Conservation (phyloP, 2,888 invertebrate species). For the Tubulanus polymorphus region DNA sequence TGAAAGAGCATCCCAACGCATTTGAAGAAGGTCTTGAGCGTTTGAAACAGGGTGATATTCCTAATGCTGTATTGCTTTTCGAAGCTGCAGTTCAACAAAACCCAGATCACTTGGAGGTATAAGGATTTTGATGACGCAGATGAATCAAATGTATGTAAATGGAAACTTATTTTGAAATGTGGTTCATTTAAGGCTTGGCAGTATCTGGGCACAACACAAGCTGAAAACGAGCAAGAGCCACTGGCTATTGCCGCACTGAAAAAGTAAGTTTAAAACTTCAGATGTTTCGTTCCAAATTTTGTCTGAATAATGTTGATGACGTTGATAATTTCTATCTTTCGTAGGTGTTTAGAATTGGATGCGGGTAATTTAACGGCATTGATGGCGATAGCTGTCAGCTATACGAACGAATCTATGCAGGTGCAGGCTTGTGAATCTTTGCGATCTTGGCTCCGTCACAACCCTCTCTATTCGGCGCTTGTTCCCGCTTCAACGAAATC, state of each 20-base stretch:
- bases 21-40: constrained; percentile 81
- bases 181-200: constrained; percentile 47
- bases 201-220: constrained; percentile 76
- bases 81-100: constrained; percentile 89
- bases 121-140: not conserved
- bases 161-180: not conserved
- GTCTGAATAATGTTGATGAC: not conserved
- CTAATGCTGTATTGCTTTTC: constrained; percentile 92
- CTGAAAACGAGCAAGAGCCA: constrained; percentile 96
- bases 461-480: constrained; percentile 77
- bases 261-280: constrained; percentile 53
- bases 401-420: constrained; percentile 92
- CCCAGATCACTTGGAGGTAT: constrained; percentile 68
- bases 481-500: constrained; percentile 48
- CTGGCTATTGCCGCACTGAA: constrained; percentile 87
- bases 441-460: constrained; percentile 59
- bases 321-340: constrained; percentile 8
- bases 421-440: constrained; percentile 82
- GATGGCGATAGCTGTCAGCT: constrained; percentile 87
- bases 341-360: constrained; percentile 69
- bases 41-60: constrained; percentile 81
- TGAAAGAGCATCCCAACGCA: constrained; percentile 64
- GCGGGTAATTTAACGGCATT: constrained; percentile 77
- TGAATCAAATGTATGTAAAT: not conserved
- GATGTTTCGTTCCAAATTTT: not conserved